phyloP scores from a whole-genome alignment of 2,797 vertebrate genomes.

The Lerista edwardsae region DNA sequence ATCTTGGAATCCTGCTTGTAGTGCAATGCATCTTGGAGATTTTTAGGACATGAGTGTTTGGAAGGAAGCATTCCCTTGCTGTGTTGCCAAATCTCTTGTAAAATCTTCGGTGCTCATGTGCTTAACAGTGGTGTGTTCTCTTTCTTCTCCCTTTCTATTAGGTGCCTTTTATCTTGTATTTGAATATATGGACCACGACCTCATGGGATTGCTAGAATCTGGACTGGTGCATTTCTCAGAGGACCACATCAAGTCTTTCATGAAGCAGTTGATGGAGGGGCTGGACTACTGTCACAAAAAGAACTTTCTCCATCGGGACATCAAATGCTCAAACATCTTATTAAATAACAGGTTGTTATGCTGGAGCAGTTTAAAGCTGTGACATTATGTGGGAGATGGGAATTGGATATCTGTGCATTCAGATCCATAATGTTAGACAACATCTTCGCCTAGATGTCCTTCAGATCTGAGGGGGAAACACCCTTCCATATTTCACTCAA shows the following conservation, averaged over 20 bases:
- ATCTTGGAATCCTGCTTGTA: not conserved
- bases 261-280: constrained; percentile 99
- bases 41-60: not conserved
- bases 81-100: not conserved
- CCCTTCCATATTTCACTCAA: not conserved
- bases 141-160: constrained; percentile 48
- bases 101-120: not conserved
- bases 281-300: constrained; percentile 99
- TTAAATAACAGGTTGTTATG: constrained; percentile 92
- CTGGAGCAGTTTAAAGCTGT: not conserved
- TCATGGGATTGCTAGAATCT: constrained; percentile 98
- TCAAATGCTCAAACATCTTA: constrained; percentile 98
- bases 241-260: constrained; percentile 97
- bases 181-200: constrained; percentile 99
- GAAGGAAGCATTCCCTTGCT: not conserved
- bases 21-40: not conserved
- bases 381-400: too few species aligned
- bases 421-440: not conserved
- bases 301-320: constrained; percentile 98
- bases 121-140: not conserved
- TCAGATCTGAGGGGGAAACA: not conserved
- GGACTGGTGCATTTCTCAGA: constrained; percentile 98
- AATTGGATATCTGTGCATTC: not conserved
- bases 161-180: constrained; percentile 99
- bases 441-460: not conserved